These are phyloP conservation scores for Enteromius mattozi DNA, from an alignment of 2,797 vertebrate genomes.

Conservation along the genomic window DNA sequence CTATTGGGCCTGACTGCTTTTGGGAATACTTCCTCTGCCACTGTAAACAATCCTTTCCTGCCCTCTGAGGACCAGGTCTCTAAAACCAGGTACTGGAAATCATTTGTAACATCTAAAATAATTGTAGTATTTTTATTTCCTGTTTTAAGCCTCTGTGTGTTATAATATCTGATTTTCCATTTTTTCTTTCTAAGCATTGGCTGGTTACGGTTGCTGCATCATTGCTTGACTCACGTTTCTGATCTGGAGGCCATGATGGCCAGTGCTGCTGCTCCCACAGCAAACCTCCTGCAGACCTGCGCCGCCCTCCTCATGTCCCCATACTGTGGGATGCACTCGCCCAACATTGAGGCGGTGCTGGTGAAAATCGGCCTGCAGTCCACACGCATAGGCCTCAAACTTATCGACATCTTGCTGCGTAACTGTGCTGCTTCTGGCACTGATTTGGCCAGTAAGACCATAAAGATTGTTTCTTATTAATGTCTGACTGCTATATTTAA, in stretches of 20 bases:
- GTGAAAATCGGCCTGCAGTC: slow-evolving; percentile 98
- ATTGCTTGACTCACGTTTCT: slow-evolving; percentile 96
- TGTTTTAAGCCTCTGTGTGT: not conserved
- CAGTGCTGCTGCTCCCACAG: slow-evolving; percentile 95
- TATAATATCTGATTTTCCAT: not conserved
- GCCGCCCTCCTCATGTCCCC: slow-evolving; percentile 97
- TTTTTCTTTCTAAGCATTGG: slow-evolving; percentile 85
- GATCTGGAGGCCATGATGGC: slow-evolving; percentile 99
- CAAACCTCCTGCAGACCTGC: slow-evolving; percentile 96
- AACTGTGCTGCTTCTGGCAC: slow-evolving; percentile 97
- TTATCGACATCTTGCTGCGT: slow-evolving; percentile 96
- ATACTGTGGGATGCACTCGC: slow-evolving; percentile 99
- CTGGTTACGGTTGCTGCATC: slow-evolving; percentile 95
- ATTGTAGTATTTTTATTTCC: not conserved
- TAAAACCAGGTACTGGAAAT: slow-evolving; percentile 88
- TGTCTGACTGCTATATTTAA: not conserved
- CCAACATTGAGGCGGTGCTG: slow-evolving; percentile 97
- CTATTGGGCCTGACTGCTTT: slow-evolving; percentile 95
- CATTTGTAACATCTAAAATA: not conserved
- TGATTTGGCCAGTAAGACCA: slow-evolving; percentile 88
- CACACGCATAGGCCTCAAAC: slow-evolving; percentile 92
- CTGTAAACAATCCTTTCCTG: slow-evolving; percentile 97
- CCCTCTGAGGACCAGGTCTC: slow-evolving; percentile 99
- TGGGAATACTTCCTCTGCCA: slow-evolving; percentile 96
- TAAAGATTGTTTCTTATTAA: not conserved